Conservation (phyloP, 2,888 invertebrate species). For the Pecten maximus region DNA sequence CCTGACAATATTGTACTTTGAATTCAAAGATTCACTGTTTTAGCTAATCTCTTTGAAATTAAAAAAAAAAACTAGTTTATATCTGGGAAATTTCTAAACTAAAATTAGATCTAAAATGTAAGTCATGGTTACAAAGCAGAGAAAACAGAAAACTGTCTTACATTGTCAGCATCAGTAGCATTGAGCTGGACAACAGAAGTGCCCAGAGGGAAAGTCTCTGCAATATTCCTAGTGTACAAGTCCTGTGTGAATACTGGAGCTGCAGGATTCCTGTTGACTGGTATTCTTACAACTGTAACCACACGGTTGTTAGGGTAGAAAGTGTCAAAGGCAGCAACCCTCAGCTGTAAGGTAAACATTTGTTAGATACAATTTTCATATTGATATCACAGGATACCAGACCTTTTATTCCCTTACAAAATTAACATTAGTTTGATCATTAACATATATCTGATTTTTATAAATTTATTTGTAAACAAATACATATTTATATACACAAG, state of each 20-base stretch:
- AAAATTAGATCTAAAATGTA: too few relatives aligned
- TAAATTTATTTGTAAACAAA: neutral
- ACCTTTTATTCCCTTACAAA: neutral
- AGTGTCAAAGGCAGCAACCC: conserved; percentile 61
- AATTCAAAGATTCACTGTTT: too few relatives aligned
- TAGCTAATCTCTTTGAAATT: too few relatives aligned
- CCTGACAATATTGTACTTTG: too few relatives aligned
- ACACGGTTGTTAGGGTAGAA: conserved; percentile 60
- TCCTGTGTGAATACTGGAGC: conserved; percentile 55
- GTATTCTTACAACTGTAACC: conserved; percentile 55
- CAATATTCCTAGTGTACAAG: conserved; percentile 53
- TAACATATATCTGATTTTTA: neutral
- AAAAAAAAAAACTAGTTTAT: too few relatives aligned
- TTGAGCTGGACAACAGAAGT: conserved; percentile 58
- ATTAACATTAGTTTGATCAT: neutral
- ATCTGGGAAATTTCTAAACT: too few relatives aligned
- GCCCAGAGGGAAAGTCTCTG: conserved; percentile 57
- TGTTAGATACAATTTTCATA: neutral
- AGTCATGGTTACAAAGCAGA: neutral
- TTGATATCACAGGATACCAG: neutral
- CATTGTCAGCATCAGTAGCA: conserved; percentile 71
- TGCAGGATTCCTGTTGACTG: conserved; percentile 60
- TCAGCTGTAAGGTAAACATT: conserved; percentile 58
- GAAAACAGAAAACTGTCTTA: conserved; percentile 54
- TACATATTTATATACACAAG: neutral